Base-by-base conservation (phyloP, 2,797 vertebrate genomes). In the Pangasius mekongensis region DNA sequence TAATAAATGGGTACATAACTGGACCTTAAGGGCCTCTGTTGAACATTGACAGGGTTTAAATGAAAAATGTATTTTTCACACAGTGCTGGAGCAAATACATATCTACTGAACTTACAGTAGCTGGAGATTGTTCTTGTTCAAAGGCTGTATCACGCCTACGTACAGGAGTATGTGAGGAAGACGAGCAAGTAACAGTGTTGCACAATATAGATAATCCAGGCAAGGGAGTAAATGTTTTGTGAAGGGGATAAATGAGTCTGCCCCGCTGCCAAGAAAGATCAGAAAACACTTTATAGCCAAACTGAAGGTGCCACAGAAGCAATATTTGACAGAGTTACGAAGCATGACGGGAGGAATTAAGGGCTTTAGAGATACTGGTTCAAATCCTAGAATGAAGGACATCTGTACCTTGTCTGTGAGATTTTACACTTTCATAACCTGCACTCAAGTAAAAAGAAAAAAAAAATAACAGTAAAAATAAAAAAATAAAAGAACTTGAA, bases 251-350 rank as follows among this genome's bases (percentile, higher is more conserved):
- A 52, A 80, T 20, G 47, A 87, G 36, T 67, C 43, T 1, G 36
- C 73, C 14, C 16, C 54, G 87, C 85, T 87, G 85, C 77, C 87
- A 88, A 83, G 56, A 62, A 76, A 86, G 76, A 82, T 87, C 83
- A 81, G 60, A 87, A 83, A 89, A 82, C 78, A 77, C 62, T 91
- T 90, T 89, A 89, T 85, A 86, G 82, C 83, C 64, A 91, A 86
- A 30, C 86, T 71, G 67, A 64, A 87, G 80, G 85, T 83, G 86
- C 87, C 86, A 89, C 33, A 39, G 74, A 90, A 69, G 84, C 36
- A 87, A 89, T 76, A 87, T 66, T 85, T 60, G 85, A 67, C 69
- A 87, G 89, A 89, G 86, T 90, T 91, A 91, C 83, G 88, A 90
- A 71, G 85, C 84, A 84, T 88, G 90, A 89, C 82, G 71, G 73